Evolutionary conservation across 35 echinoderm and acorn worm species (phyloP).

Genomic region (Lytechinus pictus): DNA sequence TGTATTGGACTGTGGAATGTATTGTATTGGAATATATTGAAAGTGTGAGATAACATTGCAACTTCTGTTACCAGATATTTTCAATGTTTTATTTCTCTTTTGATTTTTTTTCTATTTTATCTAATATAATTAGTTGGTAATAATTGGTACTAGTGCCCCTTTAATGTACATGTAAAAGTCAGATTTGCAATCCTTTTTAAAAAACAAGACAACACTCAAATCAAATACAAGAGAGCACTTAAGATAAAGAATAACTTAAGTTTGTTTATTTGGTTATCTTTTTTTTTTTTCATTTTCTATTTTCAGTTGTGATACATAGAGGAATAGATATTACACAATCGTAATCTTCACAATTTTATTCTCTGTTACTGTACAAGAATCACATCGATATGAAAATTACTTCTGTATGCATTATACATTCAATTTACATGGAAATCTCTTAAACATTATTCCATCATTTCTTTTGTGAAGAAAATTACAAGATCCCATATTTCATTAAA

Average conservation of each 20-base stretch:
- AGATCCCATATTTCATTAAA: neutral
- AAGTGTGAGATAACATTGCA: too few relatives aligned
- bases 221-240: neutral
- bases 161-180: too few relatives aligned
- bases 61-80: too few relatives aligned
- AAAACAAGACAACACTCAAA: neutral
- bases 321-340: conserved; percentile 29
- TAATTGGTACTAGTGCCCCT: too few relatives aligned
- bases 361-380: conserved; percentile 28
- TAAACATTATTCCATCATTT: neutral
- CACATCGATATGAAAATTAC: neutral
- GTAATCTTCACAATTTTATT: neutral
- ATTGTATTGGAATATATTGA: too few relatives aligned
- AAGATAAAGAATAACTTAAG: conserved; percentile 40
- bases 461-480: neutral
- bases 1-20: too few relatives aligned
- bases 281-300: conserved; percentile 44
- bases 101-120: too few relatives aligned
- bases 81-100: too few relatives aligned
- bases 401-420: conserved; percentile 1
- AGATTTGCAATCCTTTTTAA: too few relatives aligned
- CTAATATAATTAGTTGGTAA: too few relatives aligned
- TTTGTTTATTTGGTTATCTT: conserved; percentile 39
- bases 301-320: conserved; percentile 35
- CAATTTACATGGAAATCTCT: neutral